Evolutionary conservation across 1,140 invertebrate species (phyloP), one percentile per base, ranked within the genome.

Genomic region (Frieseomelitta varia): DNA sequence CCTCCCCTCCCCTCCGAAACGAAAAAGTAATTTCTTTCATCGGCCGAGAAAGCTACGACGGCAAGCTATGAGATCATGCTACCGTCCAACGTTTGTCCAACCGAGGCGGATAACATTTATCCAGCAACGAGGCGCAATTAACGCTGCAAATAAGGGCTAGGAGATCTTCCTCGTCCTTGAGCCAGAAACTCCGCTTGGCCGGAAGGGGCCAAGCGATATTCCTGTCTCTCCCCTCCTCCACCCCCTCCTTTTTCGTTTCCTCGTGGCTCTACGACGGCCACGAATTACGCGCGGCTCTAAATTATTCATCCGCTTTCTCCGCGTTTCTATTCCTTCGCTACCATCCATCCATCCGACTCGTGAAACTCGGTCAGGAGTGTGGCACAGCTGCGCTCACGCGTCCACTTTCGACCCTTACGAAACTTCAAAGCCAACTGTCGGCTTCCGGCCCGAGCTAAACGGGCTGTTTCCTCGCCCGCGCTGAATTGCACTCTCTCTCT

Each of bases 221-320:
- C 67, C 6, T 47, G 39, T 6, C 39, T 47, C 34, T 6, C 8
- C 39, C 8, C 39, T 3, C 34, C 34, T 0, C 34, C 34, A 56
- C 67, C 34, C 24, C 27, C 55, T 24, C n/a, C n/a, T n/a, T 4
- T 53, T 21, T 58, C 12, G 21, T 21, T 19, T 19, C 12, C 17
- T n/a, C 12, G 14, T 69, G 1, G 27, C 65, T 47, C n/a, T 75
- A 24, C 53, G 69, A 65, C n/a, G 61, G n/a, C 73, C 24, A 19
- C 74, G 81, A 47, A 77, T 82, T 82, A 82, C 53, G 74, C 21
- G 74, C 39, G 4, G 34, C 30, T 69, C 74, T 78, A 78, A 83
- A 78, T 83, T 83, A 83, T 83, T 78, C 74, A 83, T 83, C 69
- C 81, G 74, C 81, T 69, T 83, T 78, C 81, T 58, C 80, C 61